Evolutionary conservation across 2,888 invertebrate species (phyloP), one percentile per base, ranked within the genome.

Genomic region (Odontothrips loti): DNA sequence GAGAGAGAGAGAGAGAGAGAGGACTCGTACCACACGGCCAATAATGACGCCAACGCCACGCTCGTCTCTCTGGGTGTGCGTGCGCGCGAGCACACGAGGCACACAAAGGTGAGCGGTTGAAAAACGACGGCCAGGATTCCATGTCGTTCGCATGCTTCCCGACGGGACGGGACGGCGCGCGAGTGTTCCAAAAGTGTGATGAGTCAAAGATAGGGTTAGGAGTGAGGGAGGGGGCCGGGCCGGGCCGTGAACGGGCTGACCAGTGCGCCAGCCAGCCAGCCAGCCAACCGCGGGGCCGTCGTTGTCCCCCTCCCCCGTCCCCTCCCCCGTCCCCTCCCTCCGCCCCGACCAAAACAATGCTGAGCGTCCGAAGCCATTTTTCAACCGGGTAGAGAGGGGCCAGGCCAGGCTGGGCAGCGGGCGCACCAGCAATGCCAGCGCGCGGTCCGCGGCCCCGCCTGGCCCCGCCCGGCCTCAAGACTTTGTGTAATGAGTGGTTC

Each of bases 311-410:
- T 15, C 20, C 4, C 58, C 58, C 58, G 51, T 2, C 48, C 48
- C 58, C 15, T 58, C 58, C 58, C n/a, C 63, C 20, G 20, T 6
- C 23, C 20, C 20, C 68, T 23, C 68, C 10, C 23, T 9, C 68
- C 68, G 23, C 23, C 68, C 68, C 23, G 23, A 75, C 68, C 68
- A 75, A 75, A 75, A 75, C 68, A 75, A 75, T 75, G 68, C 68
- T 75, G 68, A 75, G 68, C 68, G 68, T 23, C 68, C 68, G 34
- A 27, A 27, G 68, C 68, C 68, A 75, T 75, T 75, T 75, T 75
- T 75, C 68, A 75, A 75, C 68, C 9, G 68, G 27, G 68, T n/a
- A 20, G 58, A 20, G 58, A 17, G 20, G 6, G 58, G 58, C 58
- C 58, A 8, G 27, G 68, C 68, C 23, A 9, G 68, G 68, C 27